Percentiles rank a stretch among this genome's conserved stretches.
These are phyloP conservation scores for Myocastor coypus DNA, from an alignment of 2,113 vertebrate genomes.

Conservation along the genomic window DNA sequence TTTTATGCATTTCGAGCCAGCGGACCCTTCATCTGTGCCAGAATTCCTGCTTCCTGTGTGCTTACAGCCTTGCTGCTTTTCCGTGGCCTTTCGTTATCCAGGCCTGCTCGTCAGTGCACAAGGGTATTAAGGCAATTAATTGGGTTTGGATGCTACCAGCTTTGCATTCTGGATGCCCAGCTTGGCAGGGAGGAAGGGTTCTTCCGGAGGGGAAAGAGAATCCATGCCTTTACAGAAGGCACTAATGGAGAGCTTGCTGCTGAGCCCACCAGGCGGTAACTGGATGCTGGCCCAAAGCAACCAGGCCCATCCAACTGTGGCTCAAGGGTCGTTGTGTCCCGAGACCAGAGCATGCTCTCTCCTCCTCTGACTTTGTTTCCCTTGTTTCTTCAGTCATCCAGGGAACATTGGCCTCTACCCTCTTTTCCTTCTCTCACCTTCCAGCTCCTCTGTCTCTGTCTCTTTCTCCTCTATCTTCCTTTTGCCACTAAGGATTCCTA, in stretches of 20 bases:
- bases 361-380: neutral
- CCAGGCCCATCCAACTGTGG: neutral
- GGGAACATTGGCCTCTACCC: neutral
- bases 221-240: neutral
- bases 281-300: rapidly evolving
- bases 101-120: neutral
- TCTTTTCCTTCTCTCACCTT: neutral
- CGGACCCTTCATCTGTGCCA: neutral
- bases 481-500: neutral
- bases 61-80: neutral
- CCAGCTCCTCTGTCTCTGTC: neutral
- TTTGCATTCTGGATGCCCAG: neutral
- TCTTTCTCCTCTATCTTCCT: neutral
- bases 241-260: neutral
- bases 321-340: rapidly evolving
- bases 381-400: neutral
- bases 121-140: conserved; percentile 50
- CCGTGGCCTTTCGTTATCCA: neutral
- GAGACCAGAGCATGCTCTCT: rapidly evolving
- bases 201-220: neutral
- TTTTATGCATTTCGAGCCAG: neutral
- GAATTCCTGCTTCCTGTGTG: neutral
- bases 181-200: neutral
- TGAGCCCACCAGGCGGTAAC: neutral
- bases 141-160: neutral